Percentiles rank a stretch among this genome's conserved stretches.
Evolutionary conservation across 2,113 vertebrate species (phyloP).

Genomic region (Gallinago media): DNA sequence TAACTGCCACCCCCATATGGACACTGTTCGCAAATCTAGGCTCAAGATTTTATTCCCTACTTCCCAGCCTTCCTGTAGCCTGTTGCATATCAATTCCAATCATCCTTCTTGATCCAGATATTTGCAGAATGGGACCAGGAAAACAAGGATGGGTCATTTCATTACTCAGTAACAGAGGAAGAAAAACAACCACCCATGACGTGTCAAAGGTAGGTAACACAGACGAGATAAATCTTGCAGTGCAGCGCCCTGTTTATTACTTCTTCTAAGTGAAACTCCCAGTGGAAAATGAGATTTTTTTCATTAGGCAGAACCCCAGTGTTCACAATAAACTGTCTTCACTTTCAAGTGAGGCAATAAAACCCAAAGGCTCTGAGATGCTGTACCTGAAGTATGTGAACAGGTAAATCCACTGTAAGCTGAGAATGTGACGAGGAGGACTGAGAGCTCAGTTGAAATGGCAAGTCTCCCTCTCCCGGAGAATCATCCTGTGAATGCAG

Average conservation of each 20-base stretch:
- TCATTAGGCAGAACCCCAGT: background rate
- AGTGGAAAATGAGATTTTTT: background rate
- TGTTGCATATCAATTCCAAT: background rate
- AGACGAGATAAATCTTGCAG: background rate
- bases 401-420: constrained; percentile 89
- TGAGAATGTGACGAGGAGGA: constrained; percentile 87
- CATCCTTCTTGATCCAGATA: background rate
- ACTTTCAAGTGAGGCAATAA: background rate
- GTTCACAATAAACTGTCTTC: background rate
- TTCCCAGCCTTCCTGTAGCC: background rate
- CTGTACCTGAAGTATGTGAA: constrained; percentile 92
- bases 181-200: background rate
- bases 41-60: background rate
- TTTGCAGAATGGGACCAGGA: background rate
- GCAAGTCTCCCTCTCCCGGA: constrained; percentile 86
- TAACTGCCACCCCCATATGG: background rate
- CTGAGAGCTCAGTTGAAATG: constrained; percentile 88
- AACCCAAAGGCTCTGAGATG: background rate
- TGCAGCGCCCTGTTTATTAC: background rate
- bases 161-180: background rate
- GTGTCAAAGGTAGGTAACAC: background rate
- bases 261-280: background rate
- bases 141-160: background rate
- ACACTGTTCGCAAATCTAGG: background rate
- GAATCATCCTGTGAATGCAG: constrained; percentile 85